phyloP scores from a whole-genome alignment of 2,797 vertebrate species.

The Sardinella longiceps region DNA sequence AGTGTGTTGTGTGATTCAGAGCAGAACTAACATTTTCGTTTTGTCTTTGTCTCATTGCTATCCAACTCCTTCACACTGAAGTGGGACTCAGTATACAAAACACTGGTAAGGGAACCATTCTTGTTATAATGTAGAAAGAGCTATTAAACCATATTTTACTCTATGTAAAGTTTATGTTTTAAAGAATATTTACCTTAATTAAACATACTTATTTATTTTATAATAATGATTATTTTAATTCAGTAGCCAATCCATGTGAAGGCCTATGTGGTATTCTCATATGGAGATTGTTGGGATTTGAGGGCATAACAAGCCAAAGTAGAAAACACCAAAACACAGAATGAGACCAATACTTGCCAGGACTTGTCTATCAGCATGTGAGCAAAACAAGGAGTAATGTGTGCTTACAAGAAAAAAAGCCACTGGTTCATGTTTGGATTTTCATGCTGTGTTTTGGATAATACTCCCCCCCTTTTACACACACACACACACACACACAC shows the following conservation, averaged over 20 bases:
- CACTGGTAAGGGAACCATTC: slow-evolving; percentile 54
- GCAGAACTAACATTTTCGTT: slow-evolving; percentile 30
- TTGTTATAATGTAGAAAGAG: neutral
- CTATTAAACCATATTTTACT: too few relatives aligned
- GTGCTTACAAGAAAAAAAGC: neutral
- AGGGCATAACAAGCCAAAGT: neutral
- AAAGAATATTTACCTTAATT: neutral
- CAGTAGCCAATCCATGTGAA: neutral
- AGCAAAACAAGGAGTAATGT: slow-evolving; percentile 24
- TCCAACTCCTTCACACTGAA: slow-evolving; percentile 25
- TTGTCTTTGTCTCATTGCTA: slow-evolving; percentile 31
- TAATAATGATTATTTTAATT: neutral
- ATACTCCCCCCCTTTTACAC: neutral
- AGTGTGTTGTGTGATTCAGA: slow-evolving; percentile 18
- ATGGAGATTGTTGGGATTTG: neutral
- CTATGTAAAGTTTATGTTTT: neutral
- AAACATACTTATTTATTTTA: neutral
- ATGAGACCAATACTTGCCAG: neutral
- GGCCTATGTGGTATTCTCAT: neutral
- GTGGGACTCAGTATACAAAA: slow-evolving; percentile 67
- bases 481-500: too few relatives aligned
- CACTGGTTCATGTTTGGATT: slow-evolving; percentile 11
- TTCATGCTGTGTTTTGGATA: slow-evolving; percentile 14
- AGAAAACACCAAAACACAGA: neutral
- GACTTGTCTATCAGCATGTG: slow-evolving; percentile 12